Base-by-base conservation (phyloP, 2,797 vertebrate genomes). In the Poecilia gillii region DNA sequence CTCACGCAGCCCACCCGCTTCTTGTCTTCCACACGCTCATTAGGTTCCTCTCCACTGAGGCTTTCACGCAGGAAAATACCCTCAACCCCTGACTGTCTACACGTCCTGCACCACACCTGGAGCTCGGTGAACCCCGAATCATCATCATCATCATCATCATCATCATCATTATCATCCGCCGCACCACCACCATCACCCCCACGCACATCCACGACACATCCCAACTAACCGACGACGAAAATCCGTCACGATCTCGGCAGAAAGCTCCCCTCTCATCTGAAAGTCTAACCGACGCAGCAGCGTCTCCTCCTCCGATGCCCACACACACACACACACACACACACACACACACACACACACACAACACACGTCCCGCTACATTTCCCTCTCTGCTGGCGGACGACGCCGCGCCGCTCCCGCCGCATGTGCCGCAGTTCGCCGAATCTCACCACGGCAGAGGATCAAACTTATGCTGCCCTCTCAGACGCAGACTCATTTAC, bases 401-500 rank as follows among this genome's bases (percentile, higher is more conserved):
- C 81, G 82, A 68, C 84, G 73, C 81, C 85, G 85, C 84, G 80
- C 77, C 4, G 62, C 84, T 74, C 20, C 81, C 85, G 84, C 85
- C 85, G 82, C 78, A 46, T 68, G 66, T 70, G 66, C 66, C 66
- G 66, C 66, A 70, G 66, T 70, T 70, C 39, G 76, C 53, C 79
- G 81, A 46, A 82, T 76, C 93, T 94, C 90, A 94, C 93, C 93
- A 85, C 91, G 81, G 84, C 76, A 87, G 91, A 91, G 90, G 89
- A 82, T 89, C 86, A 85, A 92, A 91, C 91, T 93, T 94, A 88
- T 88, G 85, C 12, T 59, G 89, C 78, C 72, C 23, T 70, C 77
- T 90, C 88, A 74, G 85, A 83, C 88, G 91, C 87, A 85, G 85
- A 86, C 49, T 53, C 72, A 41, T 25, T 33, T 14, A n/a, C 31